Evolutionary conservation across 2,797 vertebrate species (phyloP).

Genomic region (Trachops cirrhosus): DNA sequence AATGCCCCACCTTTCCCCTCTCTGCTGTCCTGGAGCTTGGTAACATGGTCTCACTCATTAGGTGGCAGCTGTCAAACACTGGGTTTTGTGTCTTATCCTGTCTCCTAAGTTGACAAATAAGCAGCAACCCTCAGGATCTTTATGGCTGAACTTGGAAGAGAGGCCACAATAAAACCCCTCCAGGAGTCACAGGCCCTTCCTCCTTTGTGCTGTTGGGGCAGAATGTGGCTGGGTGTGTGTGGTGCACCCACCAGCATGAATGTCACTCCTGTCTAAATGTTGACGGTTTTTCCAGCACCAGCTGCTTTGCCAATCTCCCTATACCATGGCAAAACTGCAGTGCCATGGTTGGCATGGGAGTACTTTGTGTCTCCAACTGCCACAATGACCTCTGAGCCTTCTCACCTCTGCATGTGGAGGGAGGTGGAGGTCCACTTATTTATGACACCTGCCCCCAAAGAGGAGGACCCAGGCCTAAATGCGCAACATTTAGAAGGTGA

Average conservation of each 20-base stretch:
- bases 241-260: background rate
- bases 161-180: too few species aligned
- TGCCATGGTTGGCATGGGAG: conserved; percentile 56
- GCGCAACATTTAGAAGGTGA: conserved; percentile 67
- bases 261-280: conserved; percentile 4
- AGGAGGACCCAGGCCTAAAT: conserved; percentile 59
- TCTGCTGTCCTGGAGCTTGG: too few species aligned
- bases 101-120: too few species aligned
- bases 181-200: too few species aligned
- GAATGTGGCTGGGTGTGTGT: too few species aligned
- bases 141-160: too few species aligned
- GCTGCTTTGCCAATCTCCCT: conserved; percentile 49
- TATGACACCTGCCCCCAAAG: background rate
- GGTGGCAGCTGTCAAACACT: too few species aligned
- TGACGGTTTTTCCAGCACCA: background rate
- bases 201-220: too few species aligned
- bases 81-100: too few species aligned
- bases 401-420: conserved; percentile 44
- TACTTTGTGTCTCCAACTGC: conserved; percentile 67
- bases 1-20: too few species aligned
- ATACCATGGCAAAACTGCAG: conserved; percentile 75
- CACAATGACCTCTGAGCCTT: conserved; percentile 52
- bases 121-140: too few species aligned
- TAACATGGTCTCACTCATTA: too few species aligned
- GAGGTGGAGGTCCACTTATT: background rate